Base-by-base conservation (phyloP, 92 coral and sea anemone genomes). In the Hydrozoanthus gracilis region DNA sequence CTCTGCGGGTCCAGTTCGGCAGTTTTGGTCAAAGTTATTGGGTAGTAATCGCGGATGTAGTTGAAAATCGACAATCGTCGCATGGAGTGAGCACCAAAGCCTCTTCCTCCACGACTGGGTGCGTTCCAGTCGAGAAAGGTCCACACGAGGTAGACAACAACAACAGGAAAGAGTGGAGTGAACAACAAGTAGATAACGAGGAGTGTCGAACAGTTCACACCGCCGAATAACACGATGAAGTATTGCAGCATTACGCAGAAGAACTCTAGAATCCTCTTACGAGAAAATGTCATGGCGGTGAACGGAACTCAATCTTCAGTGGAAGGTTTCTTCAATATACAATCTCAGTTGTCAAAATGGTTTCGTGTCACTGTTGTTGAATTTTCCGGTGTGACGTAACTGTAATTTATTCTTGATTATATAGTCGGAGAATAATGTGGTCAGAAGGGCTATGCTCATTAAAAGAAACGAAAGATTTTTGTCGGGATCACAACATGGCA, bases 1-100 rank as follows among this genome's bases (percentile, higher is more conserved):
- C 86, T 90, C 35, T 87, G 87, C 20, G 98, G 97, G 78, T 96
- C 96, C 14, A 96, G 86, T 44, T 95, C 98, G 12, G 93, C 86
- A 16, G 99, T 96, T 88, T 96, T 96, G 35, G 83, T 90, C 52
- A 96, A 92, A 27, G 90, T 92, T 70, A 96, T 92, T 15, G 99
- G 97, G 73, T 79, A 96, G 58, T 96, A 96, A 79, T 96, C 99
- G 44, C 95, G 87, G 0, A 96, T 91, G 78, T 91, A 78, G 54
- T 88, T 83, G 65, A 89, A 96, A 70, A 96, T 44, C 13, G 88
- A 45, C 55, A 88, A 76, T 17, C 95, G 92, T 17, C 95, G 91
- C 44, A 87, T 27, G 71, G 89, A 91, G 16, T 91, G 86, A 18
- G 87, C 82, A 8, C 88, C 67, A 4, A 87, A 82, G 17, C 72